Conservation (phyloP, 2,888 invertebrate species). For the Tipula helvola region DNA sequence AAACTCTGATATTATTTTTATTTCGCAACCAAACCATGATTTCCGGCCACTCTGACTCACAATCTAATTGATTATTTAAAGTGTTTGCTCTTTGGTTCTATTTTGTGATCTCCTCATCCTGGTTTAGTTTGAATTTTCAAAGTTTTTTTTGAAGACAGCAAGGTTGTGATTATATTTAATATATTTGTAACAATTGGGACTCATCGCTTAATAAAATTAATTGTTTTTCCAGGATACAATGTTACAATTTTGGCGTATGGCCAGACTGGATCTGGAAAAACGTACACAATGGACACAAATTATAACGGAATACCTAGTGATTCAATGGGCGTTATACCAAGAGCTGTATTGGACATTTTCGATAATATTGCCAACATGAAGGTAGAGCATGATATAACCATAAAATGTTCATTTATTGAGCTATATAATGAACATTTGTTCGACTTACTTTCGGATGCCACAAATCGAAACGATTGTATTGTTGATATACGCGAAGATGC, state of each 20-base stretch:
- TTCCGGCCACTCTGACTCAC: too few species aligned
- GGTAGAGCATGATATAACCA: constrained; percentile 36
- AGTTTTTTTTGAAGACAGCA: too few species aligned
- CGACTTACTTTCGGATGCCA: constrained; percentile 61
- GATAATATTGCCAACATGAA: constrained; percentile 38
- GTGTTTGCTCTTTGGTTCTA: too few species aligned
- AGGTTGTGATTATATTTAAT: too few species aligned
- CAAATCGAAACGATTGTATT: constrained; percentile 52
- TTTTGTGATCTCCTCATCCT: too few species aligned
- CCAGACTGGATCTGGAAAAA: constrained; percentile 91
- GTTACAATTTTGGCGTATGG: constrained; percentile 90
- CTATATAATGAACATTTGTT: constrained; percentile 80
- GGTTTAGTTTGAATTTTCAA: too few species aligned
- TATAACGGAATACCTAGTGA: constrained; percentile 49
- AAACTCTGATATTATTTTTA: too few species aligned
- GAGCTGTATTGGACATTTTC: constrained; percentile 74
- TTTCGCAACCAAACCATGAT: too few species aligned
- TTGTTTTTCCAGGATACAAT: constrained; percentile 58
- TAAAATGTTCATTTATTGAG: constrained; percentile 77
- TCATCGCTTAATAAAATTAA: too few species aligned
- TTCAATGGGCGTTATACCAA: constrained; percentile 72
- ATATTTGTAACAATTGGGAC: too few species aligned
- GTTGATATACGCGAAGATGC: constrained; percentile 73
- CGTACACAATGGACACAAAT: constrained; percentile 83
- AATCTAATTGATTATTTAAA: too few species aligned